Percentiles rank a stretch among this genome's conserved stretches.
Conservation (phyloP, 2,888 invertebrate species). For the Scaptomyza cyrtandrae region DNA sequence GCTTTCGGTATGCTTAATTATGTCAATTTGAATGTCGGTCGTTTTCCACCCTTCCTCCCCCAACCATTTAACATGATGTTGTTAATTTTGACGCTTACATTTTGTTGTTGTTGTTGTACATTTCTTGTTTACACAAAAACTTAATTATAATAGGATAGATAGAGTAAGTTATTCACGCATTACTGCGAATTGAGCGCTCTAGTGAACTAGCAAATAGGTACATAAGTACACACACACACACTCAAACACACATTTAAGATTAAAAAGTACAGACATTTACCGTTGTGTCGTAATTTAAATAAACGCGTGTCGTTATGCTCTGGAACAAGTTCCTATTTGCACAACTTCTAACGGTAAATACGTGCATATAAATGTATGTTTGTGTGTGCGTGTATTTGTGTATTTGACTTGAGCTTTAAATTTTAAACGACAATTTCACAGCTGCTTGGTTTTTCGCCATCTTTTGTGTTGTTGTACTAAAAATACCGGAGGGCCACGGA, state of each 20-base stretch:
- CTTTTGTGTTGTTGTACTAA: constrained; percentile 26
- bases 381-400: background rate
- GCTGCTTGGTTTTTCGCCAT: constrained; percentile 40
- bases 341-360: constrained; percentile 43
- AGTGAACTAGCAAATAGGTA: constrained; percentile 19
- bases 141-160: constrained; percentile 23
- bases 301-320: constrained; percentile 20
- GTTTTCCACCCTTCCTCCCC: no score
- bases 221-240: no score
- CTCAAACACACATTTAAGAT: constrained; percentile 13
- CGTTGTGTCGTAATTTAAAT: constrained; percentile 29
- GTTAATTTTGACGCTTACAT: constrained; percentile 27
- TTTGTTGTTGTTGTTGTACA: constrained; percentile 25
- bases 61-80: background rate
- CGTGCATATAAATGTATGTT: background rate
- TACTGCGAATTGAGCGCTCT: constrained; percentile 31
- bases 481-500: constrained; percentile 25
- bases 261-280: constrained; percentile 23
- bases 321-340: constrained; percentile 42
- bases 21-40: constrained; percentile 34
- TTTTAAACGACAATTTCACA: constrained; percentile 59
- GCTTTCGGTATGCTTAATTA: constrained; percentile 41
- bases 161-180: constrained; percentile 41
- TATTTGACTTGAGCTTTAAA: constrained; percentile 37
- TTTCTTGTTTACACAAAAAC: constrained; percentile 24